Base-by-base conservation (phyloP, 2,888 invertebrate species). In the Anodontia alba region DNA sequence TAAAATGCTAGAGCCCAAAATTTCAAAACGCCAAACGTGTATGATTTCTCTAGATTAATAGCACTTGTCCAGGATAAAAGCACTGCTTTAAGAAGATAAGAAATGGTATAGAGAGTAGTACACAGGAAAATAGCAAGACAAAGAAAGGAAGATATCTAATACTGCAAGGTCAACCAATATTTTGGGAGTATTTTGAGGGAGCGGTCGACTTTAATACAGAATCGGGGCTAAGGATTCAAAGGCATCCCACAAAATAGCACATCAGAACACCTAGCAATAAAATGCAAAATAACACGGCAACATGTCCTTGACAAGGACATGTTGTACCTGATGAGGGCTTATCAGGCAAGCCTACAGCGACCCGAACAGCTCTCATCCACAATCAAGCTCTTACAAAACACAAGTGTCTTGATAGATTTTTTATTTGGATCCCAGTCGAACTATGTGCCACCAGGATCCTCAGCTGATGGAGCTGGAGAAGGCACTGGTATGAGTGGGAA, bases 291-390 rank as follows among this genome's bases (percentile, higher is more conserved):
- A 46, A 78, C 1, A 42, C 80, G 31, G 83, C 77, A 0, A 43
- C 67, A 77, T 67, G 80, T 83, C 15, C 69, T 83, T 15, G 72
- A 75, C 67, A 75, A 75, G 36, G 62, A 83, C 31, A 80, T 83
- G 83, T 62, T 80, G 42, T 76, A 67, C 29, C 75, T 74, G 17
- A 83, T 83, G 80, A 42, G 72, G 31, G n/a, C 36, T 2, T 80
- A 80, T 36, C 75, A 80, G 70, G 23, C 46, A 10, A 69, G 80
- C 31, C 62, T 72, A 7, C n/a, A 33, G 3, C 43, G 71, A 17
- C 73, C 76, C 20, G 70, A 68, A 49, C 5, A 29, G n/a, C 73
- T 70, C 3, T 46, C 43, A n/a, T 43, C 46, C 17, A 70, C 46
- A 70, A 20, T 70, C 5, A 49, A 43, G 2, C 33, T 70, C 20